These are phyloP conservation scores for Drosophila subobscura DNA, from an alignment of 1,140 invertebrate species.

Conservation along the genomic window DNA sequence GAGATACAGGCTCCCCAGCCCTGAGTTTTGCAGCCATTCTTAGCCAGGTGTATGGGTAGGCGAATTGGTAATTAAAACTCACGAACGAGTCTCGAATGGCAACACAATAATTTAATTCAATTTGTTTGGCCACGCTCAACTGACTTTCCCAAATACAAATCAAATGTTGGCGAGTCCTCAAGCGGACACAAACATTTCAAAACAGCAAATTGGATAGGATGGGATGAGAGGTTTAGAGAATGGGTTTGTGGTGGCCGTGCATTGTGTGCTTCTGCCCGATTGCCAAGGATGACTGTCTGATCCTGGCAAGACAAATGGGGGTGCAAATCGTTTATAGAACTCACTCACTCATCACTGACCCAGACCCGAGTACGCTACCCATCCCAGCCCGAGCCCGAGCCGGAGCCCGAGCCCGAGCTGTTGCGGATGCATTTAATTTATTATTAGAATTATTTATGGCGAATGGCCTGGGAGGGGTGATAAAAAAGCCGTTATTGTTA, in stretches of 20 bases:
- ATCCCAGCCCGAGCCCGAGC: slow-evolving; percentile 22
- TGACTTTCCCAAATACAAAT: slow-evolving; percentile 59
- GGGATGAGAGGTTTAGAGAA: slow-evolving; percentile 11
- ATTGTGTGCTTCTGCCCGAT: slow-evolving; percentile 61
- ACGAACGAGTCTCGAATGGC: slow-evolving; percentile 36
- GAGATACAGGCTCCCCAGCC: background rate
- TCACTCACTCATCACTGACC: slow-evolving; percentile 63
- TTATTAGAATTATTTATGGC: slow-evolving; percentile 83
- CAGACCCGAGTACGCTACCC: slow-evolving; percentile 18
- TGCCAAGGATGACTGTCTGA: slow-evolving; percentile 79
- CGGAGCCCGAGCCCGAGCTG: slow-evolving; percentile 41
- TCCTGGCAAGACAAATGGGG: slow-evolving; percentile 76
- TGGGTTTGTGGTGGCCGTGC: slow-evolving; percentile 16
- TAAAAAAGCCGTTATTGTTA: slow-evolving; percentile 82
- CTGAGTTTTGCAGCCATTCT: slow-evolving; percentile 23
- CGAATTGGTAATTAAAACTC: slow-evolving; percentile 66
- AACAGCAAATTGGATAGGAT: slow-evolving; percentile 3
- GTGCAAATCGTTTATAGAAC: slow-evolving; percentile 67
- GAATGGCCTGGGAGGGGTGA: slow-evolving; percentile 57
- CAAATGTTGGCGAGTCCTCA: slow-evolving; percentile 39
- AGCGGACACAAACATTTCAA: slow-evolving; percentile 37
- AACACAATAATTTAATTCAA: slow-evolving; percentile 71
- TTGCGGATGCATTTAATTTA: slow-evolving; percentile 83
- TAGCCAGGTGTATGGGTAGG: slow-evolving; percentile 47
- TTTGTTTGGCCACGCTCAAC: slow-evolving; percentile 58